Evolutionary conservation across 2,113 vertebrate genomes (phyloP).

Genomic region (Corynorhinus townsendii): DNA sequence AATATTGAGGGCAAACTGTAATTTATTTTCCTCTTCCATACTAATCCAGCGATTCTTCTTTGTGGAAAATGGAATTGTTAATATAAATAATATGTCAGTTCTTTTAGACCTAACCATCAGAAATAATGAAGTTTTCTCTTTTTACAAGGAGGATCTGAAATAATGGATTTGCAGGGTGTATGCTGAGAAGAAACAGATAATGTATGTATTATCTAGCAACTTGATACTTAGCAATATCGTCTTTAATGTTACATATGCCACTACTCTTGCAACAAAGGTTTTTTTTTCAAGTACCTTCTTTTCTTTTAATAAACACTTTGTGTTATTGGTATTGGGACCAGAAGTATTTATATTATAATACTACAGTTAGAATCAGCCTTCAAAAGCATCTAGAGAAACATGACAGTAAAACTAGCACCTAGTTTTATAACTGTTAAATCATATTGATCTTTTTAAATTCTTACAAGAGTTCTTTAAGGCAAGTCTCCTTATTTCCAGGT

Average conservation of each 20-base stretch:
- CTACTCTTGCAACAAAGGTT: neutral
- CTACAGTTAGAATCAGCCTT: neutral
- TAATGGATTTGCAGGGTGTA: neutral
- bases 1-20: neutral
- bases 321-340: neutral
- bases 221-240: neutral
- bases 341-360: neutral
- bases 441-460: neutral
- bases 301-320: neutral
- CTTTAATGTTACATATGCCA: neutral
- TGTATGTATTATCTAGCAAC: neutral
- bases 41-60: neutral
- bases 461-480: neutral
- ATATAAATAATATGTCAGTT: neutral
- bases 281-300: neutral
- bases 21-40: neutral
- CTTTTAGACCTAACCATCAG: neutral
- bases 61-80: neutral
- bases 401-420: neutral
- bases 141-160: neutral
- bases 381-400: neutral
- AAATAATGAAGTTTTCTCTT: constrained; percentile 1
- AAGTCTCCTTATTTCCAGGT: neutral
- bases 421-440: neutral
- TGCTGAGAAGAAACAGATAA: neutral